These are phyloP conservation scores for Thripadectes ignobilis DNA, from an alignment of 2,797 vertebrate genomes.

Conservation along the genomic window DNA sequence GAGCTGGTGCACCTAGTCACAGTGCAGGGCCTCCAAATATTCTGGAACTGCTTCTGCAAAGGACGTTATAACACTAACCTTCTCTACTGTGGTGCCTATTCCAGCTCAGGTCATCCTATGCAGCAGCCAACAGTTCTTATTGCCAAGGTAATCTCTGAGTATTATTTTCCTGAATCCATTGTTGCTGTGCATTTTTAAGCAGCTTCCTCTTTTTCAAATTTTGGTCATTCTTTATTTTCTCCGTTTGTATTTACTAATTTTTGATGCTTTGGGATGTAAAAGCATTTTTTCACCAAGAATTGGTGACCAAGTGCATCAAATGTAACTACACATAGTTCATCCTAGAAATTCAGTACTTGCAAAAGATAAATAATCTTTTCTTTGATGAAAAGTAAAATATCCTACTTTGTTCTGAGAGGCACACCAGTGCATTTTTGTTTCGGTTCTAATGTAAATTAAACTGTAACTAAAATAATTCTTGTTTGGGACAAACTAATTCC, in stretches of 20 bases:
- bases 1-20: background rate
- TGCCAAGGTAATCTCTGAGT: background rate
- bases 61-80: background rate
- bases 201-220: background rate
- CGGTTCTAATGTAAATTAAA: background rate
- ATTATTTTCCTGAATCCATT: background rate
- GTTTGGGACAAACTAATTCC: background rate
- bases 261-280: background rate
- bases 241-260: background rate
- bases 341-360: background rate
- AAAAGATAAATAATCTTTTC: background rate
- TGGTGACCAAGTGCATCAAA: background rate
- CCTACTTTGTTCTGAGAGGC: rapidly evolving
- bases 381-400: background rate
- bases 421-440: background rate
- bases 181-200: background rate
- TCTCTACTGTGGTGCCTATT: background rate
- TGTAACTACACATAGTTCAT: background rate
- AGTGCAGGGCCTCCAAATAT: background rate
- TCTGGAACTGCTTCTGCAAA: background rate
- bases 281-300: background rate
- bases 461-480: background rate
- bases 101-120: background rate
- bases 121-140: background rate
- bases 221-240: background rate